Conservation (phyloP, 2,888 invertebrate genomes). For the Isoperla grammatica region DNA sequence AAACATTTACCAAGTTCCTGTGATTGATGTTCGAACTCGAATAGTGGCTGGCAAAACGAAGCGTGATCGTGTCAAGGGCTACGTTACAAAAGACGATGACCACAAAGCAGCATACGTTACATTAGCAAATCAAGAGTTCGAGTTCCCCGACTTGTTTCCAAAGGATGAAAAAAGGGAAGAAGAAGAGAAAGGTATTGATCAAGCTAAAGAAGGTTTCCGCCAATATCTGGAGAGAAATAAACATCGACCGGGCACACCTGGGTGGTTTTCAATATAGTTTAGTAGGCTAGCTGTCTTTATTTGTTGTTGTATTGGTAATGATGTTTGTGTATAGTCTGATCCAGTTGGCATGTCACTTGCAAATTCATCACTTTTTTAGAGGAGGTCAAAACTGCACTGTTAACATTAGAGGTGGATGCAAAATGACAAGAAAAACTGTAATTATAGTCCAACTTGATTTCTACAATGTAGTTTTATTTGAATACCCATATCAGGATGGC, state of each 20-base stretch:
- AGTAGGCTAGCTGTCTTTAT: no score
- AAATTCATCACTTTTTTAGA: no score
- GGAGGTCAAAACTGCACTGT: no score
- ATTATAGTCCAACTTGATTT: no score
- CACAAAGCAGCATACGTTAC: constrained; percentile 71
- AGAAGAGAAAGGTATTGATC: constrained; percentile 55
- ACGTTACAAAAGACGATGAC: constrained; percentile 77
- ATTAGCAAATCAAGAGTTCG: constrained; percentile 67
- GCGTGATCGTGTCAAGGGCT: constrained; percentile 54
- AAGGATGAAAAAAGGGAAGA: constrained; percentile 42
- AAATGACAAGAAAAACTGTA: no score
- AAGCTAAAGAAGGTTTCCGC: constrained; percentile 56
- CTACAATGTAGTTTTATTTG: no score
- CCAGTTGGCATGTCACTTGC: no score
- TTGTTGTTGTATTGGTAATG: no score
- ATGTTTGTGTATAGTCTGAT: no score
- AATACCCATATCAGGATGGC: no score
- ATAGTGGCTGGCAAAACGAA: constrained; percentile 52
- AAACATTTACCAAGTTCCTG: constrained; percentile 88
- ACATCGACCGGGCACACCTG: constrained; percentile 64
- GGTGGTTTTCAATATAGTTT: constrained; percentile 67
- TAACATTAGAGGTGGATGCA: no score
- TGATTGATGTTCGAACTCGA: constrained; percentile 68
- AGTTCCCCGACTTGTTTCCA: constrained; percentile 68
- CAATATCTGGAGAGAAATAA: constrained; percentile 58